A percentile compares a stretch with the other conserved stretches of the same genome.
phyloP scores from a whole-genome alignment of 2,797 vertebrate species.

The Pseudochaenichthys georgianus region DNA sequence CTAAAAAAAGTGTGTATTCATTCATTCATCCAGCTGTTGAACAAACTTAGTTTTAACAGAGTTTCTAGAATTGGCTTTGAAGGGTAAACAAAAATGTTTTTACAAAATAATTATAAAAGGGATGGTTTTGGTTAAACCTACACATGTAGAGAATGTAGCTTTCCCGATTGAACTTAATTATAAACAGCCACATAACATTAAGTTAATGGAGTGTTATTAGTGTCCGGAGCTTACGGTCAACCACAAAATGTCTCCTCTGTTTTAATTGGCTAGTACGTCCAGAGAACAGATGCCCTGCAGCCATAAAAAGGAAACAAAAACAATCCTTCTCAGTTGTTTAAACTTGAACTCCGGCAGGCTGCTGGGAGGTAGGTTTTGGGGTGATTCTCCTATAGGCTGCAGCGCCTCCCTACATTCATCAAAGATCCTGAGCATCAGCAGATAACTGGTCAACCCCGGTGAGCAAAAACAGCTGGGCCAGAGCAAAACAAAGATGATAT shows the following conservation, averaged over 20 bases:
- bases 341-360: slow-evolving; percentile 76
- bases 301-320: slow-evolving; percentile 55
- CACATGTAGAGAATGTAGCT: slow-evolving; percentile 1
- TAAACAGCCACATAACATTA: slow-evolving; percentile 6
- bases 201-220: slow-evolving; percentile 22
- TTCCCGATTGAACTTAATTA: slow-evolving; percentile 27
- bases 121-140: slow-evolving; percentile 26
- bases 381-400: slow-evolving; percentile 40
- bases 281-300: slow-evolving; percentile 51
- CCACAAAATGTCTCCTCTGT: slow-evolving; percentile 41
- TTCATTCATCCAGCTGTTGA: slow-evolving; percentile 63
- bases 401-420: slow-evolving; percentile 61
- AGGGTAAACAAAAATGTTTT: slow-evolving; percentile 28
- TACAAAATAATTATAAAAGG: background rate
- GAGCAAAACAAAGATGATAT: slow-evolving; percentile 82
- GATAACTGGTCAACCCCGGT: slow-evolving; percentile 63
- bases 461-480: slow-evolving; percentile 78
- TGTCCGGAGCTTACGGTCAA: slow-evolving; percentile 31
- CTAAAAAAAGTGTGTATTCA: slow-evolving; percentile 66
- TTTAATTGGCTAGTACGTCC: slow-evolving; percentile 47
- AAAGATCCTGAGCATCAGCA: slow-evolving; percentile 72
- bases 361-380: slow-evolving; percentile 68
- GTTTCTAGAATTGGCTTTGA: slow-evolving; percentile 28
- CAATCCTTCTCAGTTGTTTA: slow-evolving; percentile 71
- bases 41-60: slow-evolving; percentile 34